Evolutionary conservation across 2,797 vertebrate genomes (phyloP).

Genomic region (Choloepus didactylus): DNA sequence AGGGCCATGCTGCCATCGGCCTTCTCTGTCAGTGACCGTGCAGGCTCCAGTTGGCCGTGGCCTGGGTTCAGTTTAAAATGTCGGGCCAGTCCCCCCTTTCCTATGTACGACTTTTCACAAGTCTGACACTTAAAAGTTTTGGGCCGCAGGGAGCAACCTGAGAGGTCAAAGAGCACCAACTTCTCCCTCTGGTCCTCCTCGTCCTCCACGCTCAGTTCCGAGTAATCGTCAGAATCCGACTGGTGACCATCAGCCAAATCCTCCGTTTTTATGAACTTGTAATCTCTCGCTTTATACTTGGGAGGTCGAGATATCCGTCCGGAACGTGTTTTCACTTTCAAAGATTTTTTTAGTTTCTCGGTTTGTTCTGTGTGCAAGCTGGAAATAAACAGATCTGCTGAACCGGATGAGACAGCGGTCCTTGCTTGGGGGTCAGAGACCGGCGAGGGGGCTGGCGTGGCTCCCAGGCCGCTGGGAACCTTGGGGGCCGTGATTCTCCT

Average conservation of each 20-base stretch:
- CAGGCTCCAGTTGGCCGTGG: constrained; percentile 88
- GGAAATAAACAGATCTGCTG: constrained; percentile 53
- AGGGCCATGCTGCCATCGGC: constrained; percentile 50
- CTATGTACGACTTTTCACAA: constrained; percentile 97
- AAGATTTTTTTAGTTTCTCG: constrained; percentile 90
- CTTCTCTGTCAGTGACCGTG: constrained; percentile 66
- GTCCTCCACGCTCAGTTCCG: constrained; percentile 95
- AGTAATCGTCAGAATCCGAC: constrained; percentile 97
- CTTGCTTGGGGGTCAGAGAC: not conserved
- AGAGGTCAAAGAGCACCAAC: constrained; percentile 82
- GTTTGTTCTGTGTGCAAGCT: constrained; percentile 84
- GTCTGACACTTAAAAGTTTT: constrained; percentile 93
- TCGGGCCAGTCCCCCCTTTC: constrained; percentile 94
- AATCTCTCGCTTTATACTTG: constrained; percentile 97
- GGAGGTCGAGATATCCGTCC: constrained; percentile 96
- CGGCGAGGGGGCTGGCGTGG: rapidly evolving
- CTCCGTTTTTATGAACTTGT: constrained; percentile 97
- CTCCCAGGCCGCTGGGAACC: constrained; percentile 61
- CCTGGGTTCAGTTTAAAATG: constrained; percentile 95
- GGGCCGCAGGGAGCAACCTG: constrained; percentile 91
- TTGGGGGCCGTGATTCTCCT: constrained; percentile 75
- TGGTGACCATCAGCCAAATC: constrained; percentile 94
- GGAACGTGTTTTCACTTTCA: constrained; percentile 95
- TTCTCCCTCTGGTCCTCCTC: constrained; percentile 91
- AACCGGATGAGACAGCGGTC: constrained; percentile 56